Base-by-base conservation (phyloP, 2,888 invertebrate species). In the Tiliacea aurago region DNA sequence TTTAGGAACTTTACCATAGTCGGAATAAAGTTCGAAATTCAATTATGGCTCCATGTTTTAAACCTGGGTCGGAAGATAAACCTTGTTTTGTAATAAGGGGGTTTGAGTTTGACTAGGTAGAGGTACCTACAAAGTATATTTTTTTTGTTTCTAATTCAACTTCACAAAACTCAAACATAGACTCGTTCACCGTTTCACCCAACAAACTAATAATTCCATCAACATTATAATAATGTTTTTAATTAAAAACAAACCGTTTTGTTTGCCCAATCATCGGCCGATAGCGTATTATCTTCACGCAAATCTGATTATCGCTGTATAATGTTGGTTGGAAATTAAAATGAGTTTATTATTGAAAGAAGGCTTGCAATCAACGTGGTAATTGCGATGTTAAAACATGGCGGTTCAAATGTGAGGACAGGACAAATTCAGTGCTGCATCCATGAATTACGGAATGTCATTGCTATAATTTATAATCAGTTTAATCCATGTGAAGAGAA, bases 221-320 rank as follows among this genome's bases (percentile, higher is more conserved):
- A 61, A 76, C 58, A 65, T 77, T 74, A 73, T 59, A 45, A 43
- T 49, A 56, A 61, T 75, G 69, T 70, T 76, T 74, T 84, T 86
- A 89, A 90, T 90, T 87, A 90, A 90, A 88, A 86, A 83, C 85
- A 88, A 89, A 89, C 83, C 47, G 11, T 84, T 70, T 87, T 86
- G 86, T 86, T 86, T 85, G 85, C 76, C 73, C 87, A 89, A 90
- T 89, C 88, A 88, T 83, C 78, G 71, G 66, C 71, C 75, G 79
- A 86, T 85, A 86, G 84, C 75, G 76, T 76, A 87, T 89, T 91
- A 91, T 90, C 88, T 88, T 88, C 84, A 85, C 83, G 87, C 86
- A 87, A 86, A 88, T 90, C 88, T 83, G 86, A 89, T 89, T 88
- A 89, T 87, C 89, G 83, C 80, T 83, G 84, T 84, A 87, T 90